Evolutionary conservation across 2,797 vertebrate species (phyloP), one percentile per base, ranked within the genome.

Genomic region (Girardinus metallicus): DNA sequence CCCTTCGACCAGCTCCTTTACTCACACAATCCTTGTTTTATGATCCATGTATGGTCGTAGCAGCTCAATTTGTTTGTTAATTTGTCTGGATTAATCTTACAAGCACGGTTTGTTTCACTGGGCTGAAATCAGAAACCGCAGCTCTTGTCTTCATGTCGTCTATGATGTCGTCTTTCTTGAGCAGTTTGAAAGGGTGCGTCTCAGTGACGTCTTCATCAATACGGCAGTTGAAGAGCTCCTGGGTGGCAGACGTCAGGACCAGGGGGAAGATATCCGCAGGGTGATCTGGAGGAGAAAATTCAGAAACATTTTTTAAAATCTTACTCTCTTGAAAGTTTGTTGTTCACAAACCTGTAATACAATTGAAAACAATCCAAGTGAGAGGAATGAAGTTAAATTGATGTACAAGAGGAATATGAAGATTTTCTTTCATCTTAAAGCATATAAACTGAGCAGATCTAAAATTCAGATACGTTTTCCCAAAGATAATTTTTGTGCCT

Each of bases 71-170:
- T 88, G 75, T 75, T 26, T 26, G 51, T 51, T 18, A 6, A n/a
- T 57, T 86, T 87, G 76, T 87, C 80, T 72, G 73, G 78, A 51
- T 70, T 79, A 91, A 88, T 72, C 92, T 93, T 93, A 98, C 98
- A 88, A 93, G 88, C 66, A 99, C 86, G 60, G 94, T 47, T 86
- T 96, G 96, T 95, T 96, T 99, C 83, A 96, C 47, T 8, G 97
- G 97, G 73, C 97, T 90, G 95, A 99, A 99, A 92, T 99, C 99
- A 1, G 98, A 99, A 88, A 97, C 87, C 0, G 96, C 96, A 0
- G 96, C 97, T 94, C 97, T 97, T 47, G 73, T 96, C 81, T 88
- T 95, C 72, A 99, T 92, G 87, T 99, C 98, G 81, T 95, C 92
- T 73, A 98, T 83, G 74, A 99, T 96, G 66, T 96, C 94, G n/a